Base-by-base conservation (phyloP, 64 coral and sea anemone species). In the Porites lutea region DNA sequence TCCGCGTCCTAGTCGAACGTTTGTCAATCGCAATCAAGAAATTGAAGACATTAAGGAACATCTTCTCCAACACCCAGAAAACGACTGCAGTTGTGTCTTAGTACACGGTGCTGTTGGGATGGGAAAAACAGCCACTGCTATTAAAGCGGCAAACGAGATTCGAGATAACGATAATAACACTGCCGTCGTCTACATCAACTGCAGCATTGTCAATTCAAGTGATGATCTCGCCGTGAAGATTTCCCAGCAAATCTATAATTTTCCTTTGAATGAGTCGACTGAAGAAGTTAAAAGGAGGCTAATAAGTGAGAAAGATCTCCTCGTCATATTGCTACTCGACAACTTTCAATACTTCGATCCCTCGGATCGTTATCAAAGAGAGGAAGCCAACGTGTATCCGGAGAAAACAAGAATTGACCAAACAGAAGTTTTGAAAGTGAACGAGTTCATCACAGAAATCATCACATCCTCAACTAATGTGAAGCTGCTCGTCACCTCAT, bases 101-200 rank as follows among this genome's bases (percentile, higher is more conserved):
- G 4, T 75, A 4, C 73, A 75, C 51, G 73, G 73, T 18, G 73
- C 37, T 50, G 48, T 47, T 75, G 73, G 73, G 14, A 44, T 75
- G 13, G 73, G 73, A 2, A 75, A 75, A 50, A 75, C 73, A 19
- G 19, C 13, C 47, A 51, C 16, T 3, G 73, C 73, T 48, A 18
- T 76, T 7, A 76, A 50, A 18, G 73, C 48, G 46, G 73, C 73
- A 52, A 76, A 76, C 73, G 73, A 76, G 11, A 76, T 44, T 49
- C 5, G 47, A 2, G 18, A 76, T 44, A 49, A 45, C 2, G 13
- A 48, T 46, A 7, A 48, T 19, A 45, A 48, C 16, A 76, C 47
- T 16, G 47, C 48, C 4, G 15, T 76, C 4, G 16, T 51, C 12
- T 76, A 76, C 15, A 48, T 76, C 5, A 76, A 76, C 73, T 50